Percentiles rank a stretch among this genome's conserved stretches.
Conservation (phyloP, 1,140 invertebrate genomes). For the Drosophila kepulauana region DNA sequence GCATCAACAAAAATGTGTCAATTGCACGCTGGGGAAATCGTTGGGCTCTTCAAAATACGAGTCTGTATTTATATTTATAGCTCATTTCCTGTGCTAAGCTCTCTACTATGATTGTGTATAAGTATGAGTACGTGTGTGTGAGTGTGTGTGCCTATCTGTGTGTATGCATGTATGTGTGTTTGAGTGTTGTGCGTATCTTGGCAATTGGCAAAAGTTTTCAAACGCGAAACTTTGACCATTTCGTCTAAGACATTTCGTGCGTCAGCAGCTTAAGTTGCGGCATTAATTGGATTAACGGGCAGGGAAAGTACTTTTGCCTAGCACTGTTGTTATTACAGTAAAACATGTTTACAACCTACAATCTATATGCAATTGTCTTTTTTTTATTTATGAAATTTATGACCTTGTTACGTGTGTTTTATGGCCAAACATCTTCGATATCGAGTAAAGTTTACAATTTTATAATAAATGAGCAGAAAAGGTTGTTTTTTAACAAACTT, state of each 20-base stretch:
- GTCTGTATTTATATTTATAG: conserved; percentile 70
- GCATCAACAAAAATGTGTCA: conserved; percentile 75
- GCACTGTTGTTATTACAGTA: conserved; percentile 25
- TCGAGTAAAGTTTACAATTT: too few relatives aligned
- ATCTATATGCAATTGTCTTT: background rate
- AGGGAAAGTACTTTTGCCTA: conserved; percentile 17
- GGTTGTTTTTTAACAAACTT: too few relatives aligned
- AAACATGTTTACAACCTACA: conserved; percentile 2
- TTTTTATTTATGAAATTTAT: conserved; percentile 15
- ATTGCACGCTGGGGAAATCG: conserved; percentile 76
- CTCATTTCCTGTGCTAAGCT: conserved; percentile 59
- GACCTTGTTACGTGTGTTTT: background rate
- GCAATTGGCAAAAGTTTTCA: conserved; percentile 55
- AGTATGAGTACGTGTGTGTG: background rate
- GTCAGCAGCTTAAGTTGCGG: conserved; percentile 27
- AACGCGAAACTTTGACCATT: conserved; percentile 48
- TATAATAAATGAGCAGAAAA: too few relatives aligned
- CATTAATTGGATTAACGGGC: conserved; percentile 58
- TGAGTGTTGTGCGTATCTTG: conserved; percentile 18
- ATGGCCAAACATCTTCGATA: too few relatives aligned
- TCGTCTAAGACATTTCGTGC: conserved; percentile 11
- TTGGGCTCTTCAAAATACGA: conserved; percentile 39
- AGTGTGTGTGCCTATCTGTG: background rate
- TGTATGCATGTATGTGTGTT: background rate
- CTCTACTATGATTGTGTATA: background rate